Evolutionary conservation across 2,113 vertebrate genomes (phyloP).

Genomic region (Monarcha castaneiventris): DNA sequence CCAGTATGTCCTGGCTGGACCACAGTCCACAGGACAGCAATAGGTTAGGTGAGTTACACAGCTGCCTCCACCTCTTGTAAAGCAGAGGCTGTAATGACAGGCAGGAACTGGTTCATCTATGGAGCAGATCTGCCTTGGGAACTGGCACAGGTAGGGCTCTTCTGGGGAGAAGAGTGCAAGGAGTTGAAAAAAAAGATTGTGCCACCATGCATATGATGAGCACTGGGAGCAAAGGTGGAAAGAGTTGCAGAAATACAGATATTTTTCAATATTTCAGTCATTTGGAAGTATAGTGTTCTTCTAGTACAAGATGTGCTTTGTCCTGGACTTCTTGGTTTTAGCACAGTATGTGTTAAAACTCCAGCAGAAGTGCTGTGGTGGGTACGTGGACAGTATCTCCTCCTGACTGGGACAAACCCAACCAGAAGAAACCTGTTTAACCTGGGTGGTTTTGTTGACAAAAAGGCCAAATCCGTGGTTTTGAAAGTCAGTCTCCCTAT

Average conservation of each 20-base stretch:
- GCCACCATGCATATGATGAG: neutral
- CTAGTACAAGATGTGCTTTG: neutral
- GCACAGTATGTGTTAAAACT: neutral
- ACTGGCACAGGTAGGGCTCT: neutral
- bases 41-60: neutral
- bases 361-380: neutral
- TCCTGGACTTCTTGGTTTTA: neutral
- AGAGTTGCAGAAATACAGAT: neutral
- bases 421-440: neutral
- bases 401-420: neutral
- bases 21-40: neutral
- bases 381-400: neutral
- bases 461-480: neutral
- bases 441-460: fast-evolving
- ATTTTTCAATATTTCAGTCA: neutral
- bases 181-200: neutral
- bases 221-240: neutral
- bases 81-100: neutral
- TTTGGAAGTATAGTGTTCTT: neutral
- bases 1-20: neutral
- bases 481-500: neutral
- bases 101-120: neutral
- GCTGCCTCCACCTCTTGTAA: neutral
- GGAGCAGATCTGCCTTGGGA: neutral
- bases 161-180: neutral